Conservation (phyloP, 1,140 invertebrate species). For the Caenorhabditis brenneri region DNA sequence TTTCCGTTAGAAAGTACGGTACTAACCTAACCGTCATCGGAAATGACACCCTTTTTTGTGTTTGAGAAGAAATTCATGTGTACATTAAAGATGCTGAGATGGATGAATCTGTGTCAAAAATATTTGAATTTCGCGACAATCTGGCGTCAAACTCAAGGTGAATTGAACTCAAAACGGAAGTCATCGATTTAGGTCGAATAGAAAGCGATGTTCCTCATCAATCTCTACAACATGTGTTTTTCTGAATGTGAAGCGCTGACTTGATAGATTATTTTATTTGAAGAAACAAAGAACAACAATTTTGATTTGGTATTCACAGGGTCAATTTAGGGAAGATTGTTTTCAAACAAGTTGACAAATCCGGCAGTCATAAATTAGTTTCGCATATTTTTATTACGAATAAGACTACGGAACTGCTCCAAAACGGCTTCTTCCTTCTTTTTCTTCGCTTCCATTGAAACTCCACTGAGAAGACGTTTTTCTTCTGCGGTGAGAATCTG, state of each 20-base stretch:
- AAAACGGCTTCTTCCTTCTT: conserved; percentile 95
- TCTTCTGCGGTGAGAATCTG: conserved; percentile 99
- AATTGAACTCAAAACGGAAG: background rate
- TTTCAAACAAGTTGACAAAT: background rate
- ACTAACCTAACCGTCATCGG: conserved; percentile 4
- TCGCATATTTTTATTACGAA: conserved; percentile 47
- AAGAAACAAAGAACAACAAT: background rate
- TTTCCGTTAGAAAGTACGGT: conserved; percentile 31
- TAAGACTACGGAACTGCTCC: conserved; percentile 79
- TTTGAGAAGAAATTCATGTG: background rate
- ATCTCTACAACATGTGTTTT: conserved; percentile 27
- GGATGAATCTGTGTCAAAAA: conserved; percentile 8
- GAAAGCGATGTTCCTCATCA: background rate
- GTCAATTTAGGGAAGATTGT: background rate
- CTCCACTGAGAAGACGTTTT: conserved; percentile 93
- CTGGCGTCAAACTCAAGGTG: conserved; percentile 35
- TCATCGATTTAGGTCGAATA: conserved; percentile 4
- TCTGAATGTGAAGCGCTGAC: background rate
- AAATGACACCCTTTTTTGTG: background rate
- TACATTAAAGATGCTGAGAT: background rate
- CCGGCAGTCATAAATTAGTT: background rate
- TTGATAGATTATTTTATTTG: background rate
- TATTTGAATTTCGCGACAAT: conserved; percentile 37
- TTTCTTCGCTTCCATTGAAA: conserved; percentile 93
- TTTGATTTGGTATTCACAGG: background rate